Evolutionary conservation across 2,113 vertebrate genomes (phyloP).

Genomic region (Gymnobelideus leadbeateri): DNA sequence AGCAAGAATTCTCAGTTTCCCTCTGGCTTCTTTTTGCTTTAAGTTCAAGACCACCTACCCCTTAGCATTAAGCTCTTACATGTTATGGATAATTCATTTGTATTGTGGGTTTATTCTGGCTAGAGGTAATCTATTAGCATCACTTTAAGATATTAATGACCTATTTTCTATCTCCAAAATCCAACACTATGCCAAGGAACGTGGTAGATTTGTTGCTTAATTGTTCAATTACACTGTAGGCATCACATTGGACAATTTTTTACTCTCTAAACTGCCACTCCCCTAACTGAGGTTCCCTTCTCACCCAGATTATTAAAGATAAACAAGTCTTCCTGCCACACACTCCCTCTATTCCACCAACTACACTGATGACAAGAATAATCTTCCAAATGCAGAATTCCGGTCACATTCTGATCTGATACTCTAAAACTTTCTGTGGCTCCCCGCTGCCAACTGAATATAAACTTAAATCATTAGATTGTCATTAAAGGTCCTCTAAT

Average conservation of each 20-base stretch:
- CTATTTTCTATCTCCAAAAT: background rate
- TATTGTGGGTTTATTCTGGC: conserved; percentile 26
- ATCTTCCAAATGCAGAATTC: background rate
- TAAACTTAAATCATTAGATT: background rate
- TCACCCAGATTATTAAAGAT: background rate
- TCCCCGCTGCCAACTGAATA: background rate
- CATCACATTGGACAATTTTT: background rate
- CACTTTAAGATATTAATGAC: conserved; percentile 53
- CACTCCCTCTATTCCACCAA: background rate
- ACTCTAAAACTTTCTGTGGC: background rate
- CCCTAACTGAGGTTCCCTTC: background rate
- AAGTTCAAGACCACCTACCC: conserved; percentile 24
- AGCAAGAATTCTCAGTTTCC: conserved; percentile 51
- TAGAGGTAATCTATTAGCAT: conserved; percentile 65
- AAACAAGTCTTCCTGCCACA: background rate
- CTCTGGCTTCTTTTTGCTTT: conserved; percentile 43
- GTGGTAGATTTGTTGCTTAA: background rate
- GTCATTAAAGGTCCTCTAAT: background rate
- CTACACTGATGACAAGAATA: background rate
- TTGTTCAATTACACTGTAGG: background rate
- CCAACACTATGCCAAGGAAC: background rate
- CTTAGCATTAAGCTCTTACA: background rate
- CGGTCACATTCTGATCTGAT: background rate
- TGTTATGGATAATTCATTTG: conserved; percentile 7
- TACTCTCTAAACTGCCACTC: background rate